Evolutionary conservation across 2,113 vertebrate species (phyloP).

Genomic region (Pholis gunnellus): DNA sequence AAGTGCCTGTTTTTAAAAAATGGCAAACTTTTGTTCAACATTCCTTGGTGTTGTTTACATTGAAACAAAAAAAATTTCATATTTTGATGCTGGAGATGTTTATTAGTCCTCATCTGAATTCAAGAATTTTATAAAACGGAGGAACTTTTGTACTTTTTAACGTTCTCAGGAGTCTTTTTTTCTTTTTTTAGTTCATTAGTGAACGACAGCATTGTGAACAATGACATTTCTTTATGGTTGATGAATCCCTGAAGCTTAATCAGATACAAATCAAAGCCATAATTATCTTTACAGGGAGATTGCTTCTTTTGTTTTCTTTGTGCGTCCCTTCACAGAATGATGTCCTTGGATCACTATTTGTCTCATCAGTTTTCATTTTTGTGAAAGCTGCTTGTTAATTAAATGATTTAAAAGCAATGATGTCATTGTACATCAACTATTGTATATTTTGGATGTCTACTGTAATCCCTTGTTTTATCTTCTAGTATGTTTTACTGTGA

Average conservation of each 20-base stretch:
- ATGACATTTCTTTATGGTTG: too few relatives aligned
- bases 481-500: background rate
- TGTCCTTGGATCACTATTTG: too few relatives aligned
- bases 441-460: background rate
- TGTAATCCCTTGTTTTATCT: background rate
- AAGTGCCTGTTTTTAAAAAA: too few relatives aligned
- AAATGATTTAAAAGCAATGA: background rate
- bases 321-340: too few relatives aligned
- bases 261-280: background rate
- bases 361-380: too few relatives aligned
- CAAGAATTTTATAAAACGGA: background rate
- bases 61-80: background rate
- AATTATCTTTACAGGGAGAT: background rate
- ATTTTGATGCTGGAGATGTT: background rate
- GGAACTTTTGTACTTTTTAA: background rate
- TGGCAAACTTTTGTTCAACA: background rate
- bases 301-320: too few relatives aligned
- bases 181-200: background rate
- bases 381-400: background rate
- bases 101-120: background rate
- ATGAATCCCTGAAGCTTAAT: too few relatives aligned
- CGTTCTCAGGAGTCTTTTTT: background rate
- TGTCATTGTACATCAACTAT: background rate
- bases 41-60: background rate
- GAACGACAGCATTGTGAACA: background rate